Evolutionary conservation across 2,797 vertebrate genomes (phyloP), one percentile per base, ranked within the genome.

Genomic region (Tadarida brasiliensis): DNA sequence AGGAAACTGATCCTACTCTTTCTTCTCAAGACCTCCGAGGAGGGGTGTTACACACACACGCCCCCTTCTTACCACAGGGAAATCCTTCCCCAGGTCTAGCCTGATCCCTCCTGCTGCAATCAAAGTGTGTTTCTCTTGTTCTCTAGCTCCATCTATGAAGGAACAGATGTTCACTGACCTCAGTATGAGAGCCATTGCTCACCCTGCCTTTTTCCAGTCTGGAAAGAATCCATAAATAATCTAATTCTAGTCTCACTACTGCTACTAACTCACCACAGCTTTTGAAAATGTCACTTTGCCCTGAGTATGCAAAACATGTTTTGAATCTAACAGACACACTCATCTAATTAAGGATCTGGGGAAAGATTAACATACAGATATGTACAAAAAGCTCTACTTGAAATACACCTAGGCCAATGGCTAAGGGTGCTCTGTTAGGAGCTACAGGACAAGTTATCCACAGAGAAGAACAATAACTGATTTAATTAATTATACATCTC

Each of bases 221-320:
- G 82, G 71, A 95, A 97, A 97, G 96, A 97, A 97, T 95, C 97
- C 97, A 97, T 97, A 96, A 93, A 96, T 97, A 97, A 97, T 97
- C 89, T 2, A 96, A 95, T 96, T 96, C 95, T 93, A 89, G 74
- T 96, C 90, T 92, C 95, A 96, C 78, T 93, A 94, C 97, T 73
- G 91, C 87, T 87, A 81, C 95, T 97, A 87, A 95, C 96, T 94
- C 80, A 71, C 81, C 91, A 39, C 76, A 90, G 94, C 94, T 91
- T 96, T 91, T 86, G 61, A 74, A 95, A 95, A 93, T 70, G 84
- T 91, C 76, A 47, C 90, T 97, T 90, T 92, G 70, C 82, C 83
- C 70, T 44, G 51, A 96, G 78, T 73, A 80, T 94, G 86, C 71
- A 80, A 68, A 96, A 87, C 85, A 94, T 96, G 91, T 91, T 96